Base-by-base conservation (phyloP, 2,113 vertebrate genomes). In the Tapirus terrestris region DNA sequence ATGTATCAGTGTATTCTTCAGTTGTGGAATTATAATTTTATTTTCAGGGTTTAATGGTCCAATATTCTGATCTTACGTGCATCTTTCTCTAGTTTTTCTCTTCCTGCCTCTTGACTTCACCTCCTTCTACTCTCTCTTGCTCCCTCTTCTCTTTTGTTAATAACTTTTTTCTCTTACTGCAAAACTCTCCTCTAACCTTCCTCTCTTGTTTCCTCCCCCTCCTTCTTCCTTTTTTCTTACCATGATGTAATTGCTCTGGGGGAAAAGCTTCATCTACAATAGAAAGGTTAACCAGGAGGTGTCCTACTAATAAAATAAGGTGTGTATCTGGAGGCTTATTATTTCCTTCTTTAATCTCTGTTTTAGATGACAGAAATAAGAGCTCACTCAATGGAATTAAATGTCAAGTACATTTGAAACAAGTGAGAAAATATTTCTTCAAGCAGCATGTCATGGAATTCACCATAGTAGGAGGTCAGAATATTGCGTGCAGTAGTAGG, bases 371-470 rank as follows among this genome's bases (percentile, higher is more conserved):
- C 67, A 96, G 77, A 94, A 92, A 85, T 79, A 97, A 89, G 91
- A 93, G n/a, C 67, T 94, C 91, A 89, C 39, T 95, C 76, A 25
- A n/a, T 92, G 94, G 72, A 96, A 96, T 97, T 93, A 89, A 98
- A 97, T 96, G 97, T 97, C 92, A 97, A 94, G 72, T 79, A 82
- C 81, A 93, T 95, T 91, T 75, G 93, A 97, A 97, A 90, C 90
- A 94, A 94, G 76, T 27, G 76, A 92, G 76, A 82, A 97, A 98
- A 89, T 75, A 94, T 67, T 97, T 94, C 93, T 94, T 95, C 53
- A 82, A 90, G 27, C 77, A 89, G 84, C 77, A 14, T 68, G 65
- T 70, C 43, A 10, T 93, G 14, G 87, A 93, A 88, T 96, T 97
- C 91, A 53, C 91, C 96, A 91, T 98, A 68, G 94, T 96, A 91